Conservation (phyloP, 1,140 invertebrate species). For the Thaumetopoea pityocampa region DNA sequence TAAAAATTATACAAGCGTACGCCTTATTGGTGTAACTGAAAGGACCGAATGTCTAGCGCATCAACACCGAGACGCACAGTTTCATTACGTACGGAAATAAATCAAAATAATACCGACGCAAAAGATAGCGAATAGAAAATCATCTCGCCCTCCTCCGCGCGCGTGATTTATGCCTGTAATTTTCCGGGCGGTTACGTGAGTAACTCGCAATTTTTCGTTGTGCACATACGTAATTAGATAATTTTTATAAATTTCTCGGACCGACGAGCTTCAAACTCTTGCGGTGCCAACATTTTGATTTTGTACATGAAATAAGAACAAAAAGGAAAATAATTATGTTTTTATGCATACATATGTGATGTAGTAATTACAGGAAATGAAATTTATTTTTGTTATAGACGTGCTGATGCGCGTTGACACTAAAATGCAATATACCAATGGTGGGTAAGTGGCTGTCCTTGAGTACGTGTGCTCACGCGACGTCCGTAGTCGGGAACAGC, state of each 20-base stretch:
- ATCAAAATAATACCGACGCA: conserved; percentile 69
- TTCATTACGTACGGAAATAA: conserved; percentile 65
- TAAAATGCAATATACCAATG: too few species aligned
- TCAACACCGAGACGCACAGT: conserved; percentile 56
- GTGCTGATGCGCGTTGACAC: too few species aligned
- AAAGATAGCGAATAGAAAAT: conserved; percentile 71
- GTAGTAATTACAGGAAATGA: too few species aligned
- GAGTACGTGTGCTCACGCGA: too few species aligned
- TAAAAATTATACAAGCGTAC: too few species aligned
- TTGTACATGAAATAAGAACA: conserved; percentile 1
- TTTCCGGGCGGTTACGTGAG: conserved; percentile 67
- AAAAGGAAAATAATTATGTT: too few species aligned
- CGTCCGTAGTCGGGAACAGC: too few species aligned
- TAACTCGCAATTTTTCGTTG: conserved; percentile 68
- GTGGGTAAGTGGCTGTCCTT: too few species aligned
- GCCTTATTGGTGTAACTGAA: too few species aligned
- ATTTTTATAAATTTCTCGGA: conserved; percentile 51
- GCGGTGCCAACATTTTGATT: neutral
- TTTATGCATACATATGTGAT: too few species aligned
- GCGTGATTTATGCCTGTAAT: conserved; percentile 68
- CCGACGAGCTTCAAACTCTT: conserved; percentile 7
- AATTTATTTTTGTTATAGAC: too few species aligned
- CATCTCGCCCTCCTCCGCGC: conserved; percentile 35
- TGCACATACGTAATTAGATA: conserved; percentile 70
- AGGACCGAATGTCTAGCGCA: conserved; percentile 44